These are phyloP conservation scores for Zaprionus kolodkinae DNA, from an alignment of 1,140 invertebrate genomes.

Conservation along the genomic window DNA sequence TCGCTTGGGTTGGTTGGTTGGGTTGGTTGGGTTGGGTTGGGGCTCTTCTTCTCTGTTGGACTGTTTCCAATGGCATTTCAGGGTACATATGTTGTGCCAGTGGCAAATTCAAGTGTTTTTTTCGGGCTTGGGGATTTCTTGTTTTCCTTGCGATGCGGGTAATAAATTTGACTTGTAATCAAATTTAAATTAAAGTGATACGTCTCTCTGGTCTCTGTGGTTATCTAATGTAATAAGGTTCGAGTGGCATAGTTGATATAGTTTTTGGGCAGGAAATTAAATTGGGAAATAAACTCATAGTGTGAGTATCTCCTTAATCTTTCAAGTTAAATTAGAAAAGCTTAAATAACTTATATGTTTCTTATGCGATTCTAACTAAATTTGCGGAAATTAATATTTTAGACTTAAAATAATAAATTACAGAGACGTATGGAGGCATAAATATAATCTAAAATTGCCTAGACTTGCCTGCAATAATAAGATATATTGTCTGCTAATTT, in stretches of 20 bases:
- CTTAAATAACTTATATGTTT: no score
- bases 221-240: constrained; percentile 12
- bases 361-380: no score
- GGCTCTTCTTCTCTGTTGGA: constrained; percentile 2
- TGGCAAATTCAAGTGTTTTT: constrained; percentile 13
- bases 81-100: constrained; percentile 59
- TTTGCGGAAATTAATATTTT: no score
- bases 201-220: not conserved
- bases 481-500: no score
- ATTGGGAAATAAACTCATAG: not conserved
- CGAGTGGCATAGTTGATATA: constrained; percentile 16
- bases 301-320: no score
- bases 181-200: constrained; percentile 76
- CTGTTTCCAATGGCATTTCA: constrained; percentile 44
- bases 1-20: constrained; percentile 38
- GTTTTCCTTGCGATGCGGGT: constrained; percentile 59
- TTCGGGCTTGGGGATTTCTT: constrained; percentile 19
- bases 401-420: no score
- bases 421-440: no score
- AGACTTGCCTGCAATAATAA: no score
- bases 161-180: constrained; percentile 76
- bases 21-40: not conserved
- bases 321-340: no score
- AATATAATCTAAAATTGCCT: no score
- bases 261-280: not conserved